Evolutionary conservation across 1,140 invertebrate genomes (phyloP), one percentile per base, ranked within the genome.

Genomic region (Theocolax elegans): DNA sequence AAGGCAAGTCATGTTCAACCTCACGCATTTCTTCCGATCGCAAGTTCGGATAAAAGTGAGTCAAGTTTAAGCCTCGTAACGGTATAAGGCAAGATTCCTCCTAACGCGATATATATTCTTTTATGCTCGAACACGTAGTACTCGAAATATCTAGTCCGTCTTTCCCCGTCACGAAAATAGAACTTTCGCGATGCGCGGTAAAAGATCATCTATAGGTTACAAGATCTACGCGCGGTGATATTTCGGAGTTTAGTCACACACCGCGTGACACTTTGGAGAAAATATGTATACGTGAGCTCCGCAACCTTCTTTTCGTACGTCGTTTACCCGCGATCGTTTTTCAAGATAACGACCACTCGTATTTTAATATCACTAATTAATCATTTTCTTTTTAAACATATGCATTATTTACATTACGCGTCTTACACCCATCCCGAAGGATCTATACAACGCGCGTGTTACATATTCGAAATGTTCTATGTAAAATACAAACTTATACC

Each of bases 121-220:
- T n/a, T n/a, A n/a, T n/a, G n/a, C n/a, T n/a, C n/a, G n/a, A n/a
- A n/a, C n/a, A n/a, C n/a, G n/a, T n/a, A n/a, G n/a, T n/a, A n/a
- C n/a, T n/a, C n/a, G n/a, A n/a, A n/a, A n/a, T n/a, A n/a, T n/a
- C n/a, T n/a, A n/a, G n/a, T n/a, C n/a, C n/a, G n/a, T n/a, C n/a
- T n/a, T n/a, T n/a, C n/a, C n/a, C n/a, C n/a, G n/a, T n/a, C n/a
- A n/a, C n/a, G n/a, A n/a, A n/a, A n/a, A n/a, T n/a, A n/a, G n/a
- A n/a, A n/a, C n/a, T n/a, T n/a, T n/a, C n/a, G 23, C 27, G n/a
- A 27, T 31, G 51, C 35, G 19, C 19, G 21, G 1, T 21, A 12
- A 8, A 15, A 51, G 46, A 64, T 38, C 46, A 53, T 51, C 48
- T 40, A n/a, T n/a, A 46, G 44, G 60, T 63, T 63, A 63, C 6